Evolutionary conservation across 2,113 vertebrate species (phyloP).

Genomic region (Centropus unirufus): DNA sequence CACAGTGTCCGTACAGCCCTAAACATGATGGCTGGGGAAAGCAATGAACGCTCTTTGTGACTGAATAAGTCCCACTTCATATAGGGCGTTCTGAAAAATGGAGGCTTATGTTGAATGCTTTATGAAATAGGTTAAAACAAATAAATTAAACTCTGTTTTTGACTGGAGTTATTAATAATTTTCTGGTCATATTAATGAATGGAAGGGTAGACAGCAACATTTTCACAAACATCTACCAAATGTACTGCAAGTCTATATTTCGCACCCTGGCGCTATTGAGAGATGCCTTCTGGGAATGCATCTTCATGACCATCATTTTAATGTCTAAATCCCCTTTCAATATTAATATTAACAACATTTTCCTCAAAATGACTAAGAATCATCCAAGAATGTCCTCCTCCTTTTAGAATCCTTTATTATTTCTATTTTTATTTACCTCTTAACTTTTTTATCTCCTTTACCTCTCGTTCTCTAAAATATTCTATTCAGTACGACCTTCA

Average conservation of each 20-base stretch:
- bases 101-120: background rate
- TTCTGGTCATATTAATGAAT: background rate
- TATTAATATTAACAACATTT: background rate
- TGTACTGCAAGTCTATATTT: background rate
- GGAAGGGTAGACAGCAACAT: background rate
- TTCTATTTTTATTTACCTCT: background rate
- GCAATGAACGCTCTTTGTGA: background rate
- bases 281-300: background rate
- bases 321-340: background rate
- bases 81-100: background rate
- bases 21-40: background rate
- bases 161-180: background rate
- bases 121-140: background rate
- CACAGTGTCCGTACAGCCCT: background rate
- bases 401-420: background rate
- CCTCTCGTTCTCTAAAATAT: background rate
- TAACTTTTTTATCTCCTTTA: background rate
- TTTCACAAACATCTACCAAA: background rate
- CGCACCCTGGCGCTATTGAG: background rate
- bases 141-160: background rate
- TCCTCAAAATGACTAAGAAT: background rate
- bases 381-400: background rate
- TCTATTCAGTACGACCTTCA: background rate
- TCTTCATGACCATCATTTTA: background rate
- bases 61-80: fast-evolving